phyloP scores from a whole-genome alignment of 2,797 vertebrate genomes.

The Peromyscus aztecus region DNA sequence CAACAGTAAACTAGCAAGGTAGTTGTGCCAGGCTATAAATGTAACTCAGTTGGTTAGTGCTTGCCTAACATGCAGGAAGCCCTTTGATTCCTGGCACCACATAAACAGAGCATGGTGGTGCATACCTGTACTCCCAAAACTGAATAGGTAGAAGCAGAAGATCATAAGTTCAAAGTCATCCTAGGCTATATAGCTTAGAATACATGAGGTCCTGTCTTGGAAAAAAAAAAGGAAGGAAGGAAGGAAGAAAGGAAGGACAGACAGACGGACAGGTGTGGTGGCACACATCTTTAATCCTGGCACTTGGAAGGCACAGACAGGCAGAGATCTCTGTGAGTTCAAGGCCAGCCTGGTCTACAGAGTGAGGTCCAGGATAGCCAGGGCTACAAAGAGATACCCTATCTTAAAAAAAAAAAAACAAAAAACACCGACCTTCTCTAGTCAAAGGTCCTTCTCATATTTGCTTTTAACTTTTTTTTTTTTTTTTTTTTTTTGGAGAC shows the following conservation, averaged over 20 bases:
- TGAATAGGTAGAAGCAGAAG: background rate
- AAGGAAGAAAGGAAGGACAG: background rate
- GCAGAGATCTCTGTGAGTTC: background rate
- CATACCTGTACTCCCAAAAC: background rate
- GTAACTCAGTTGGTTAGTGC: background rate
- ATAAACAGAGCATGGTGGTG: background rate
- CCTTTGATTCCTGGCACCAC: background rate
- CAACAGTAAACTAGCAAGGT: background rate
- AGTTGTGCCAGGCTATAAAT: background rate
- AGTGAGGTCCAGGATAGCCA: background rate
- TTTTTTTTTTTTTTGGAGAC: no score
- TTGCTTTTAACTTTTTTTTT: background rate
- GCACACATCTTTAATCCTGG: background rate
- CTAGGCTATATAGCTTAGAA: background rate
- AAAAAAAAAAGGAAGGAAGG: no score
- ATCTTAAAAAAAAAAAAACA: background rate
- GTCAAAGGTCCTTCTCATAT: background rate
- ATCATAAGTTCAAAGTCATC: background rate
- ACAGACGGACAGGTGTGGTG: background rate
- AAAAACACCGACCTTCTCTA: background rate
- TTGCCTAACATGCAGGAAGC: background rate
- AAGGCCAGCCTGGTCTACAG: background rate
- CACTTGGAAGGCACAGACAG: background rate
- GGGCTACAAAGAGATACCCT: background rate
- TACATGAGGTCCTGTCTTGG: background rate